Conservation (phyloP, 2,888 invertebrate species). For the Sesamia inferens region DNA sequence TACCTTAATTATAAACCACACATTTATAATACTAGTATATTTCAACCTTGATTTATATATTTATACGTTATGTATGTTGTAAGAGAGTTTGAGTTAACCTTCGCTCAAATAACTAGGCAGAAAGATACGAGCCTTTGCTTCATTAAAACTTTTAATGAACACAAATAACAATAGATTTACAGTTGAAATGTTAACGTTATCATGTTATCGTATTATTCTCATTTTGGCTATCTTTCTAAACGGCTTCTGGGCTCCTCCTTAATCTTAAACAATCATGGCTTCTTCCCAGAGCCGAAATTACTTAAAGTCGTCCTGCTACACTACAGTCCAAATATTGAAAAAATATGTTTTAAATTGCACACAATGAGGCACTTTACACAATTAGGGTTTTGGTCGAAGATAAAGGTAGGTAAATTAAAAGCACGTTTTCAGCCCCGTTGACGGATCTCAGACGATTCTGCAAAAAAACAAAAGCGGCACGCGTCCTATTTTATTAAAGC, state of each 20-base stretch:
- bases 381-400: neutral
- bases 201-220: neutral
- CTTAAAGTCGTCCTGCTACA: neutral
- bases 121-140: conserved; percentile 38
- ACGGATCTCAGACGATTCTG: too few relatives aligned
- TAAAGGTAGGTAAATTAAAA: too few relatives aligned
- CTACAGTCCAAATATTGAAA: neutral
- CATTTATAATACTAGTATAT: neutral
- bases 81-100: conserved; percentile 8
- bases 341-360: neutral
- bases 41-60: neutral
- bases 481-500: too few relatives aligned
- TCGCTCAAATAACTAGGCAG: conserved; percentile 19
- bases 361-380: neutral
- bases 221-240: neutral
- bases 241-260: neutral
- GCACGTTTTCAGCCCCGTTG: too few relatives aligned
- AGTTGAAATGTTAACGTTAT: conserved; percentile 3
- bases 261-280: neutral
- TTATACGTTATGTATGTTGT: neutral
- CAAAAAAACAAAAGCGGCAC: too few relatives aligned
- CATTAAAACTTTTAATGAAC: conserved; percentile 65
- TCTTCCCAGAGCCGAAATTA: neutral
- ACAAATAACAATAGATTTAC: conserved; percentile 37
- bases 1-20: neutral